Percentiles rank a stretch among this genome's conserved stretches.
phyloP scores from a whole-genome alignment of 2,888 invertebrate genomes.

The Bursaphelenchus okinawaensis region DNA sequence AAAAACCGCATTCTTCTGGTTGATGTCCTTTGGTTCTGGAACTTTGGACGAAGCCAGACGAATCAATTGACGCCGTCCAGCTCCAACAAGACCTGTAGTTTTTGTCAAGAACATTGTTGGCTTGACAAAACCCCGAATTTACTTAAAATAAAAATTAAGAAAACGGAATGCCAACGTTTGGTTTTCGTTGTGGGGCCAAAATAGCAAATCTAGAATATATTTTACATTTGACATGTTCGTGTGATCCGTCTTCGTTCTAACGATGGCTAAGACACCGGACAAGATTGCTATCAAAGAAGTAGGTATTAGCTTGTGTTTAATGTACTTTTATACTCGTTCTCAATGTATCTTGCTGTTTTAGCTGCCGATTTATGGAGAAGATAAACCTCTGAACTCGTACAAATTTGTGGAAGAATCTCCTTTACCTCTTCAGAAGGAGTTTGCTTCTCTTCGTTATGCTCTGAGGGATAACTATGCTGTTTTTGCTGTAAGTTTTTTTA shows the following conservation, averaged over 20 bases:
- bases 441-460: slow-evolving; percentile 37
- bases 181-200: not conserved
- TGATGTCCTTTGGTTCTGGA: slow-evolving; percentile 35
- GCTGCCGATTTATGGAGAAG: slow-evolving; percentile 46
- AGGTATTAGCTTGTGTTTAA: slow-evolving; percentile 9
- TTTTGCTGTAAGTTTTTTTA: slow-evolving; percentile 12
- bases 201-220: no score
- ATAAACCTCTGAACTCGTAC: slow-evolving; percentile 24
- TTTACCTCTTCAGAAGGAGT: slow-evolving; percentile 49
- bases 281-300: slow-evolving; percentile 17
- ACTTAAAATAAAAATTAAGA: not conserved
- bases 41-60: slow-evolving; percentile 20
- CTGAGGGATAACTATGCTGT: slow-evolving; percentile 20
- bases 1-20: slow-evolving; percentile 37
- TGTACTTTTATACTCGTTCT: not conserved
- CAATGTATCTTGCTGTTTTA: slow-evolving; percentile 20
- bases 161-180: not conserved
- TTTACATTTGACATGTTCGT: not conserved
- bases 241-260: not conserved
- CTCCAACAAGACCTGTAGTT: not conserved
- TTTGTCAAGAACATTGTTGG: not conserved
- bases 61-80: not conserved
- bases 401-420: slow-evolving; percentile 48
- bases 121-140: not conserved
- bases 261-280: not conserved